Evolutionary conservation across 2,113 vertebrate species (phyloP).

Genomic region (Myotis brandtii): DNA sequence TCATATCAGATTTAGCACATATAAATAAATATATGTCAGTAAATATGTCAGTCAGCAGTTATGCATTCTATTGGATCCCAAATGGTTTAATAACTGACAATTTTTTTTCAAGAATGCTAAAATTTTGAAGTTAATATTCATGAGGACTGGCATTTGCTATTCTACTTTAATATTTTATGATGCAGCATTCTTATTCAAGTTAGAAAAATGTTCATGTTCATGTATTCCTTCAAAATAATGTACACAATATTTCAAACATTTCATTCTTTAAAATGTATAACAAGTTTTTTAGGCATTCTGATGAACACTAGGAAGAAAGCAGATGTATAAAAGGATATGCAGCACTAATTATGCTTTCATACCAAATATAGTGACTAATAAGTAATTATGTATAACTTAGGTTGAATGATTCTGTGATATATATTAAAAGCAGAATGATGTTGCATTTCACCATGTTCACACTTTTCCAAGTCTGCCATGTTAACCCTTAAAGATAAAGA

Average conservation of each 20-base stretch:
- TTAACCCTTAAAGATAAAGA: neutral
- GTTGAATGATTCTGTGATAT: neutral
- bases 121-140: neutral
- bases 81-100: neutral
- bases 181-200: neutral
- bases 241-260: neutral
- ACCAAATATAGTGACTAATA: neutral
- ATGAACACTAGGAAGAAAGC: slow-evolving; percentile 1
- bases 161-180: neutral
- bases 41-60: neutral
- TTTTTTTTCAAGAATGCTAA: neutral
- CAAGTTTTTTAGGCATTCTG: neutral
- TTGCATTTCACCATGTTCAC: neutral
- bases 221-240: neutral
- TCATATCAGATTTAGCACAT: neutral
- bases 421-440: neutral
- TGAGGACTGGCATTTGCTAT: neutral
- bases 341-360: neutral
- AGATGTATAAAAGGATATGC: neutral
- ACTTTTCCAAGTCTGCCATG: neutral
- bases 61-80: neutral
- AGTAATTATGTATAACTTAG: neutral
- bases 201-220: neutral
- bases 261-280: neutral
- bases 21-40: neutral